Evolutionary conservation across 1,140 invertebrate species (phyloP), one percentile per base, ranked within the genome.

Genomic region (Drosophila nikananu): DNA sequence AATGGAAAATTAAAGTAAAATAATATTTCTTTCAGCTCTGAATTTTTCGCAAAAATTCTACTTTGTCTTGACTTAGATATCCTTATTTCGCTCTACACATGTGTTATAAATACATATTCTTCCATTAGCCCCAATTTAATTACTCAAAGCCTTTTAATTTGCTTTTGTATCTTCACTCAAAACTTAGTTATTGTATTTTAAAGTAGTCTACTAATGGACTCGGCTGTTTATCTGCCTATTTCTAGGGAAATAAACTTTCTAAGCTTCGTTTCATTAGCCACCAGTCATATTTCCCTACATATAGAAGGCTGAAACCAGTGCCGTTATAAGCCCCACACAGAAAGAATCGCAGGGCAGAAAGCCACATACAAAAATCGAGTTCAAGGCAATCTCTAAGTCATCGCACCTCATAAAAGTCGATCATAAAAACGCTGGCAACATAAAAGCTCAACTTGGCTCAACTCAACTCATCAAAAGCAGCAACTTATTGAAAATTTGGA

Each of bases 311-410:
- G 54, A 62, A 37, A 60, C 67, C 42, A 80, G 77, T 90, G 76
- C 84, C 86, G 84, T 89, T 89, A 89, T 73, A 68, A 87, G 52
- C 51, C 41, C 42, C 54, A 58, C 51, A 70, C 32, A 30, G 25
- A 64, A 41, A 35, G 60, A 58, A 30, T 58, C 21, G 35, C 52
- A 21, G 49, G 5, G 25, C 49, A 51, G 25, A 51, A 42, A 41
- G 8, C 17, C 35, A 23, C 60, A 72, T 39, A 59, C 51, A 37
- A 27, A 71, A 79, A 82, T 80, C 62, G 75, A 86, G 86, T 82
- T 89, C 86, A 89, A 90, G 86, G 86, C 86, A 90, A 90, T 90
- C 78, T 90, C 79, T 61, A 90, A 90, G 86, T 84, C 86, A 90
- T 89, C 86, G 86, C 86, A 89, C 86, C 86, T 89, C 60, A 89